Base-by-base conservation (phyloP, 2,888 invertebrate genomes). In the Steinernema carpocapsae region DNA sequence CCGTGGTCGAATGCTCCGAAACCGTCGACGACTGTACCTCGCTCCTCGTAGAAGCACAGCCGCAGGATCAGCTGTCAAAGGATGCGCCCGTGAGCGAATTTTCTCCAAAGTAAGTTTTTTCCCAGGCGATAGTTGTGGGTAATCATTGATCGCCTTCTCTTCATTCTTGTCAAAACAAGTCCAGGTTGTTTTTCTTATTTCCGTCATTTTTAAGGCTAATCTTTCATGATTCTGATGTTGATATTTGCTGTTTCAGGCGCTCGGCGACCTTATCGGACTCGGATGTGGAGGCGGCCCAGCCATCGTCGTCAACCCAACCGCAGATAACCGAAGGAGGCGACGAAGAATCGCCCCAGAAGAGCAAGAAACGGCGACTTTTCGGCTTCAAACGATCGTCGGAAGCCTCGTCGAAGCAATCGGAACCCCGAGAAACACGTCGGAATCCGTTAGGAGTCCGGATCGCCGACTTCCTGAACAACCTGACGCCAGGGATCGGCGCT, bases 1-100 rank as follows among this genome's bases (percentile, higher is more conserved):
- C 79, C 26, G 74, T 78, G 0, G 76, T 76, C 14, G 76, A 76
- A 37, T 73, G 77, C 32, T 56, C 79, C 42, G 79, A 80, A 52
- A 80, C 71, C 46, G 78, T 42, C 14, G 79, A 80, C 52, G 78
- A 78, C 29, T 70, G 52, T 29, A 42, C 76, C 7, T 74, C 78
- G 51, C 56, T 78, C 19, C 52, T 77, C 3, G 42, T 45, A 1
- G 32, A 64, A 2, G 64, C 26, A 14, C 64, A 64, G 14, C 37
- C 64, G 32, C 64, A 64, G 64, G 19, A 26, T 64, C 64, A 37
- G 37, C 10, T 37, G 4, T 37, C 64, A 19, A 26, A 32, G 26
- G 64, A 19, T 29, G 32, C 14, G 12, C 26, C 7, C 64, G 17
- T 7, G 10, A 32, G 64, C 64, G 32, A 32, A 14, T 29, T 32